Evolutionary conservation across 1,140 invertebrate species (phyloP).

Genomic region (Eciton burchellii): DNA sequence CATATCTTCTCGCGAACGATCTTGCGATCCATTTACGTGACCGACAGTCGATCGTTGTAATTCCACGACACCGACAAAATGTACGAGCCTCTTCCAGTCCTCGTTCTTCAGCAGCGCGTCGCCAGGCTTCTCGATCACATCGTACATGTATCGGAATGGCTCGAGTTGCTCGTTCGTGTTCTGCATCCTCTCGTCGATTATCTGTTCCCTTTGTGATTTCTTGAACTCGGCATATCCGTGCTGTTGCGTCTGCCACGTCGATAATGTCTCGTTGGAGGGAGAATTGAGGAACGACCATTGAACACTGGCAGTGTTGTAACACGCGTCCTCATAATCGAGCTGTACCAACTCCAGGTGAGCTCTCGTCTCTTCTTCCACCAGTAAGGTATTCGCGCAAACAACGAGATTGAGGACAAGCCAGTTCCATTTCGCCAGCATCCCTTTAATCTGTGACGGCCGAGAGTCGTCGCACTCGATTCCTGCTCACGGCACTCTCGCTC

Average conservation of each 20-base stretch:
- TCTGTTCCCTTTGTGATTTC: slow-evolving; percentile 65
- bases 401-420: slow-evolving; percentile 68
- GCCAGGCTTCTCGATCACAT: slow-evolving; percentile 85
- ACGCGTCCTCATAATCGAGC: slow-evolving; percentile 80
- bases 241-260: slow-evolving; percentile 74
- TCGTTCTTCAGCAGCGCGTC: slow-evolving; percentile 85
- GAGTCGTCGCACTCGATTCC: slow-evolving; percentile 12
- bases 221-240: slow-evolving; percentile 69
- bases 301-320: slow-evolving; percentile 71
- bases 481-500: not conserved
- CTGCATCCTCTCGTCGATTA: slow-evolving; percentile 9
- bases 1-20: slow-evolving; percentile 68
- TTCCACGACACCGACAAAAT: slow-evolving; percentile 89
- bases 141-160: slow-evolving; percentile 71
- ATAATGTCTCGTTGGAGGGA: slow-evolving; percentile 68
- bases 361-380: slow-evolving; percentile 32
- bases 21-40: slow-evolving; percentile 46
- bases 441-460: slow-evolving; percentile 57
- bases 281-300: slow-evolving; percentile 78
- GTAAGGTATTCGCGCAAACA: slow-evolving; percentile 32
- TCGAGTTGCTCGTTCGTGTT: slow-evolving; percentile 11
- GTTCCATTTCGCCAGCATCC: slow-evolving; percentile 74
- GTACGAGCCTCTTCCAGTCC: slow-evolving; percentile 88
- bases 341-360: slow-evolving; percentile 75
- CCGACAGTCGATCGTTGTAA: slow-evolving; percentile 56